Evolutionary conservation across 2,888 invertebrate genomes (phyloP), one percentile per base, ranked within the genome.

Genomic region (Tetanocera ferruginea): DNA sequence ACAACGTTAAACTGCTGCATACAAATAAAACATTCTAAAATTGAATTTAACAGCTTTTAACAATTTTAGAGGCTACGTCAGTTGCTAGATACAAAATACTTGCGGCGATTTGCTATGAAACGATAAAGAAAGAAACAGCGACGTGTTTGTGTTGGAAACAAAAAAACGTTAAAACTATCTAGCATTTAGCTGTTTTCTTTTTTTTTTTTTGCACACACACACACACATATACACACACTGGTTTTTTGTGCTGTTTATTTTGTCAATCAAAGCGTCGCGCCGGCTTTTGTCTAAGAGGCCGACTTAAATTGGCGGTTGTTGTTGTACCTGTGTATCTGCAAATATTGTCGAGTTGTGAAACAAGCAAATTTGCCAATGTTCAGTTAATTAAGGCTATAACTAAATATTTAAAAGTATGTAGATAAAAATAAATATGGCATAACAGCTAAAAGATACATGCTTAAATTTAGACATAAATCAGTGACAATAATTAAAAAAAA

Each of bases 181-280:
- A 69, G 51, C 43, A 49, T 19, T 71, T 52, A 31, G 34, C 34
- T 34, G 60, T 43, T 72, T 43, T 14, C 5, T 3, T 11, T 2
- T 60, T 25, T 67, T 64, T 37, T 23, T 60, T 60, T 14, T 28
- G 60, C 28, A 43, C 43, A 43, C 23, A 60, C 57, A 25, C n/a
- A n/a, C 17, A 17, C 19, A n/a, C n/a, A n/a, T n/a, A n/a, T n/a
- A n/a, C n/a, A n/a, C n/a, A n/a, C n/a, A n/a, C n/a, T n/a, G n/a
- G 19, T 52, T 52, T 52, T 52, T 52, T 43, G 23, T 60, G 60
- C 14, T 19, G 9, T 31, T n/a, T 71, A n/a, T 52, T 37, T 57
- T 60, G 60, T 37, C n/a, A 73, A 34, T 49, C 62, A 73, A 73
- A 49, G 37, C 49, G 62, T 62, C 49, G 62, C 28, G 62, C 49